These are phyloP conservation scores for Bilobella aurantiaca DNA, from an alignment of 1,140 invertebrate species.

Conservation along the genomic window DNA sequence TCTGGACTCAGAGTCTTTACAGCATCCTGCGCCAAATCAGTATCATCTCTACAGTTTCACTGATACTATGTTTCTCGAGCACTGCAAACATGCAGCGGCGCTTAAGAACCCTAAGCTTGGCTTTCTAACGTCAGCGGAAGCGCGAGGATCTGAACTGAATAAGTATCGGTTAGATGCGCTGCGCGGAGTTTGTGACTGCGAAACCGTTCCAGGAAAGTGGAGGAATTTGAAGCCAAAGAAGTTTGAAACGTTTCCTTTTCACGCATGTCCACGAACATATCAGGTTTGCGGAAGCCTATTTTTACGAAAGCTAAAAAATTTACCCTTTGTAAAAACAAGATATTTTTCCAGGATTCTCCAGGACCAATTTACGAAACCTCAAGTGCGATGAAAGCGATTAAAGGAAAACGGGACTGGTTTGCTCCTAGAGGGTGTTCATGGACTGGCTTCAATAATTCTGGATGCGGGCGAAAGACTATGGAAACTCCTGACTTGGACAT, in stretches of 20 bases:
- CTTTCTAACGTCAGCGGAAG: slow-evolving; percentile 22
- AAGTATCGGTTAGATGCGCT: neutral
- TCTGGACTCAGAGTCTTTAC: neutral
- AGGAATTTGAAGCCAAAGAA: slow-evolving; percentile 26
- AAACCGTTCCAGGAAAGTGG: slow-evolving; percentile 9
- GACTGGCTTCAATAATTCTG: slow-evolving; percentile 23
- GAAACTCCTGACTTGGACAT: slow-evolving; percentile 1
- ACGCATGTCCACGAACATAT: neutral
- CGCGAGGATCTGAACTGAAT: neutral
- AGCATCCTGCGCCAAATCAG: slow-evolving; percentile 8
- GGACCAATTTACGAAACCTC: slow-evolving; percentile 28
- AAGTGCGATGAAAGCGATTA: slow-evolving; percentile 10
- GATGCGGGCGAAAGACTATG: slow-evolving; percentile 12
- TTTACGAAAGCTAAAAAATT: neutral
- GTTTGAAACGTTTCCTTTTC: slow-evolving; percentile 18
- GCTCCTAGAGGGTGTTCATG: slow-evolving; percentile 13
- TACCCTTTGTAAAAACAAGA: neutral
- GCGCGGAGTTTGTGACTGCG: neutral
- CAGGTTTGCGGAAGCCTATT: slow-evolving; percentile 2
- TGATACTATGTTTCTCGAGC: slow-evolving; percentile 11
- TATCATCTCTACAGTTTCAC: slow-evolving; percentile 24
- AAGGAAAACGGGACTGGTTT: slow-evolving; percentile 16
- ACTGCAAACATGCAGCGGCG: slow-evolving; percentile 15
- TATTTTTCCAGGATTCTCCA: slow-evolving; percentile 19
- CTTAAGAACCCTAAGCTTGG: slow-evolving; percentile 28